phyloP scores from a whole-genome alignment of 2,888 invertebrate genomes.

The Orthonychiurus folsomi region DNA sequence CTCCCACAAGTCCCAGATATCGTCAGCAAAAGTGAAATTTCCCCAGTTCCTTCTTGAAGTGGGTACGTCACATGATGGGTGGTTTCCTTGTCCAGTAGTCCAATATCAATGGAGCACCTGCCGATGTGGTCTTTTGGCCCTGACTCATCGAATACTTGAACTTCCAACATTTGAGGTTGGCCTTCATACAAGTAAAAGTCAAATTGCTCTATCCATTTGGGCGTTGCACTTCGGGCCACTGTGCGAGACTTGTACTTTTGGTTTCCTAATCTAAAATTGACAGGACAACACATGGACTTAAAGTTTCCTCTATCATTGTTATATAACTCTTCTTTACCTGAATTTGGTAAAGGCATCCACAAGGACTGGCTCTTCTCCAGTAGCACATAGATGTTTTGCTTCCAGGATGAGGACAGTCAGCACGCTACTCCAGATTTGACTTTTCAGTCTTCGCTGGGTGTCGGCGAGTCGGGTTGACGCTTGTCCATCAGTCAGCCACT shows the following conservation, averaged over 20 bases:
- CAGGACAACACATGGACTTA: slow-evolving; percentile 7
- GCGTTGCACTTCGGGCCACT: slow-evolving; percentile 62
- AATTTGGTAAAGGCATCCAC: slow-evolving; percentile 94
- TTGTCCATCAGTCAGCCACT: slow-evolving; percentile 38
- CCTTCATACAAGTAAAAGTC: slow-evolving; percentile 94
- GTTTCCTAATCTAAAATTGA: slow-evolving; percentile 81
- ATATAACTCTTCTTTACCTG: slow-evolving; percentile 53
- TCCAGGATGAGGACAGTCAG: slow-evolving; percentile 96
- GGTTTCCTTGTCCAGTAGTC: slow-evolving; percentile 71
- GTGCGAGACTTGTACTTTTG: slow-evolving; percentile 96
- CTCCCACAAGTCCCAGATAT: slow-evolving; percentile 90
- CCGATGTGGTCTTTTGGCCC: slow-evolving; percentile 37
- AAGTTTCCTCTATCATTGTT: slow-evolving; percentile 7
- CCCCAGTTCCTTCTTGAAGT: slow-evolving; percentile 71
- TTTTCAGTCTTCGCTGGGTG: slow-evolving; percentile 73
- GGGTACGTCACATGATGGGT: slow-evolving; percentile 84
- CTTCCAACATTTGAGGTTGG: slow-evolving; percentile 67
- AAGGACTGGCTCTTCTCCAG: slow-evolving; percentile 52
- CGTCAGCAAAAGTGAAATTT: slow-evolving; percentile 75
- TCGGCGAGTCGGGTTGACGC: slow-evolving; percentile 52
- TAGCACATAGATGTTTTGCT: slow-evolving; percentile 77
- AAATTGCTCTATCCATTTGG: slow-evolving; percentile 93
- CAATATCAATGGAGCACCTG: slow-evolving; percentile 72
- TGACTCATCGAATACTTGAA: slow-evolving; percentile 39
- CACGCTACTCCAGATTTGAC: slow-evolving; percentile 94